A percentile compares a stretch with the other conserved stretches of the same genome.
Conservation (phyloP, 2,888 invertebrate genomes). For the Tetropium fuscum region DNA sequence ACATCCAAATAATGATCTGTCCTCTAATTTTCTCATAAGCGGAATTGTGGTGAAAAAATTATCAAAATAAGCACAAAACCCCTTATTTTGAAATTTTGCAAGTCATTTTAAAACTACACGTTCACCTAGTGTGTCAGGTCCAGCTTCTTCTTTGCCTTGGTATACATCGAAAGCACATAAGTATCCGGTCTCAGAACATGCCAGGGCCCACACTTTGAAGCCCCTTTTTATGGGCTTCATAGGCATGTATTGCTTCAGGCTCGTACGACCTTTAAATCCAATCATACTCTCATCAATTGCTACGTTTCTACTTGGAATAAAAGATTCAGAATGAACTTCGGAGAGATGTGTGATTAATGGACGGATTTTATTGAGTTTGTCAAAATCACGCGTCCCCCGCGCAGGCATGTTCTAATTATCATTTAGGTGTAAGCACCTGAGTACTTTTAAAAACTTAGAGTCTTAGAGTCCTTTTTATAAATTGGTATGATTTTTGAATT, state of each 20-base stretch:
- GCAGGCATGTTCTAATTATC: conserved; percentile 33
- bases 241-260: conserved; percentile 28
- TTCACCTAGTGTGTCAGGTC: conserved; percentile 40
- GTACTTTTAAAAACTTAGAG: too few relatives aligned
- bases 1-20: conserved; percentile 49
- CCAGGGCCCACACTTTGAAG: conserved; percentile 22
- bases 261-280: conserved; percentile 35
- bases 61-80: conserved; percentile 51
- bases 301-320: conserved; percentile 19
- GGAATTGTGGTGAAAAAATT: conserved; percentile 50
- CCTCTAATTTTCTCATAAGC: conserved; percentile 43
- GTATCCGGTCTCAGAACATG: conserved; percentile 14
- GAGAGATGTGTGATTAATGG: conserved; percentile 30
- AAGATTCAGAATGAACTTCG: conserved; percentile 22
- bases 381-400: conserved; percentile 29
- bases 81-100: conserved; percentile 41
- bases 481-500: too few relatives aligned
- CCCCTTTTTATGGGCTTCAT: conserved; percentile 31
- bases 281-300: conserved; percentile 34
- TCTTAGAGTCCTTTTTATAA: too few relatives aligned
- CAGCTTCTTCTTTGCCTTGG: conserved; percentile 28
- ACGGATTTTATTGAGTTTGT: conserved; percentile 41
- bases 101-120: conserved; percentile 48
- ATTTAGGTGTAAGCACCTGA: conserved; percentile 39
- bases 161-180: conserved; percentile 21